A percentile compares a stretch with the other conserved stretches of the same genome.
phyloP scores from a whole-genome alignment of 2,888 invertebrate species.

The Malthinus seriepunctatus region DNA sequence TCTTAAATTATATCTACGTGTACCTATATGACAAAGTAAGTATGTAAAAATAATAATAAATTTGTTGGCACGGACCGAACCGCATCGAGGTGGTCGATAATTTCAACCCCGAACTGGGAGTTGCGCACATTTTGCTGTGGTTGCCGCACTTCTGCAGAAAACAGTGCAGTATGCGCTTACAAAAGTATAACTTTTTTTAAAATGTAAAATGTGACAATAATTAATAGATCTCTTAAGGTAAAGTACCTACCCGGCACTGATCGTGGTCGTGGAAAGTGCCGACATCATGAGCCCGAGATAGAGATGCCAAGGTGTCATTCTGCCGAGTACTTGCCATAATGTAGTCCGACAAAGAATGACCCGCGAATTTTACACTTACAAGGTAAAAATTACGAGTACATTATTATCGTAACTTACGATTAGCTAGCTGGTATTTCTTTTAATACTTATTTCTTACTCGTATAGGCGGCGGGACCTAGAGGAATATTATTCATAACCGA shows the following conservation, averaged over 20 bases:
- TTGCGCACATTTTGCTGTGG: conserved; percentile 31
- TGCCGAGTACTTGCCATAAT: conserved; percentile 14
- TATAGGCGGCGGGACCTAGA: conserved; percentile 49
- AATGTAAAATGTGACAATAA: not conserved
- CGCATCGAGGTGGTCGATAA: conserved; percentile 48
- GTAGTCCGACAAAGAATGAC: conserved; percentile 40
- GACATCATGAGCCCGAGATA: too few relatives aligned
- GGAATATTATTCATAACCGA: conserved; percentile 49
- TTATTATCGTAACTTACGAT: not conserved
- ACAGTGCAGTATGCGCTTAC: conserved; percentile 25
- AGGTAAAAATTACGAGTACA: conserved; percentile 38
- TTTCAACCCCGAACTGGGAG: conserved; percentile 24
- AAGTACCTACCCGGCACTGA: not conserved
- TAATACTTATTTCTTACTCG: conserved; percentile 15
- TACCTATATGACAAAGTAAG: conserved; percentile 32
- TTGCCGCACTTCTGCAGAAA: conserved; percentile 30
- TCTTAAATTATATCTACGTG: too few relatives aligned
- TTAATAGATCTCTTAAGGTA: too few relatives aligned
- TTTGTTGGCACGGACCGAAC: conserved; percentile 49
- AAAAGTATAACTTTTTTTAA: conserved; percentile 7
- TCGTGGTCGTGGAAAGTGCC: not conserved
- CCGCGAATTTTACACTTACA: conserved; percentile 48
- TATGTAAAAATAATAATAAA: conserved; percentile 46
- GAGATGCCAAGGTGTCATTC: not conserved
- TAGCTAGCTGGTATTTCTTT: not conserved